phyloP scores from a whole-genome alignment of 2,888 invertebrate genomes.

The Caenorhabditis panamensis region DNA sequence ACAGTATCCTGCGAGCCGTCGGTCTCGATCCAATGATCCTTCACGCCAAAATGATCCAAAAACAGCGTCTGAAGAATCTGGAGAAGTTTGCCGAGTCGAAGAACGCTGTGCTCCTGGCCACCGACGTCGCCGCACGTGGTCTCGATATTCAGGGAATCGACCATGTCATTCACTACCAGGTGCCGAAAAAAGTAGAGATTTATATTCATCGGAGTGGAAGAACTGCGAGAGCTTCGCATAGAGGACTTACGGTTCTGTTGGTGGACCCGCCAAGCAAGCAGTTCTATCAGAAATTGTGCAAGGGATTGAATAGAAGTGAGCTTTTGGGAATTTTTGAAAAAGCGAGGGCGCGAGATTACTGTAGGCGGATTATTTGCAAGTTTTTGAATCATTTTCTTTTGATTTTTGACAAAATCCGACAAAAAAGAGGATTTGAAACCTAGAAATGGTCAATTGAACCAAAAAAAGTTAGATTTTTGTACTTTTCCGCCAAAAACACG shows the following conservation, averaged over 20 bases:
- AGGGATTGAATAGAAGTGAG: conserved; percentile 89
- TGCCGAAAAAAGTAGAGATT: conserved; percentile 93
- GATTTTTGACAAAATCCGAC: too few relatives aligned
- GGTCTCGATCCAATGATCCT: conserved; percentile 84
- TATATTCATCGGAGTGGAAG: conserved; percentile 97
- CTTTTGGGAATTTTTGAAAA: too few relatives aligned
- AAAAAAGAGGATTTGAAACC: too few relatives aligned
- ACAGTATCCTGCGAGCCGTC: conserved; percentile 82
- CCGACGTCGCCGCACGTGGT: conserved; percentile 97
- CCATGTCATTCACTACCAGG: conserved; percentile 97
- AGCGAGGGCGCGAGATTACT: too few relatives aligned
- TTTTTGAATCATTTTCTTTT: too few relatives aligned
- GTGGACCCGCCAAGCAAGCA: conserved; percentile 91
- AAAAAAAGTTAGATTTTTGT: too few relatives aligned
- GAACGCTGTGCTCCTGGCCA: conserved; percentile 89
- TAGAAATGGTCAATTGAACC: too few relatives aligned
- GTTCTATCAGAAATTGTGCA: conserved; percentile 88
- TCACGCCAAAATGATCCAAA: conserved; percentile 90
- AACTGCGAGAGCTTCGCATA: conserved; percentile 91
- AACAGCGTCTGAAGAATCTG: conserved; percentile 93
- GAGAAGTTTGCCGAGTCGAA: conserved; percentile 85
- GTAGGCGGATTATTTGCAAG: too few relatives aligned
- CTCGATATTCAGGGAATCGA: conserved; percentile 94
- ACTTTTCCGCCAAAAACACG: too few relatives aligned
- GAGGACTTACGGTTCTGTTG: conserved; percentile 93